These are phyloP conservation scores for Montipora cactus DNA, from an alignment of 64 coral and sea anemone genomes.

Conservation along the genomic window DNA sequence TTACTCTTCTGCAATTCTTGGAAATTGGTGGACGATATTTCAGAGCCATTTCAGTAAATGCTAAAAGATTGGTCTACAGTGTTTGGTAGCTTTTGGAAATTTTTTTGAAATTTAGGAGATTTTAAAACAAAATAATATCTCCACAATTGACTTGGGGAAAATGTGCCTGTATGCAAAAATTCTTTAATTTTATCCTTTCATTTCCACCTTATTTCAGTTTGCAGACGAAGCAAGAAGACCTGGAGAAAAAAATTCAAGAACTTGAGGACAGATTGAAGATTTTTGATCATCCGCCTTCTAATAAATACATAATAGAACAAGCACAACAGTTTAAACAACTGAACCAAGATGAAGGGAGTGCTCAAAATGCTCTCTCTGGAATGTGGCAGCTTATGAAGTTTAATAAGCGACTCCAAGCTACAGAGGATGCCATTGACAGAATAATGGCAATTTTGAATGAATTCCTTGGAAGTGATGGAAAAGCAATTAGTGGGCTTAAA, in stretches of 20 bases:
- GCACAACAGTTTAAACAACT: constrained; percentile 56
- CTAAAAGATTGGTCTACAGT: too few relatives aligned
- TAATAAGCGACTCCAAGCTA: constrained; percentile 79
- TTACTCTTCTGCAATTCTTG: too few relatives aligned
- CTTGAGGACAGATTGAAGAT: constrained; percentile 83
- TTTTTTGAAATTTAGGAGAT: too few relatives aligned
- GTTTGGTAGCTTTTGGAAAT: too few relatives aligned
- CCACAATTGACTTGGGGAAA: too few relatives aligned
- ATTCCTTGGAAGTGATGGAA: constrained; percentile 64
- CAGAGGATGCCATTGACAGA: constrained; percentile 88
- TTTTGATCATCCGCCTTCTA: constrained; percentile 80
- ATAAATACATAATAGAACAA: constrained; percentile 73
- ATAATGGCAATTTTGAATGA: constrained; percentile 89
- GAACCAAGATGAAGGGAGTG: neutral
- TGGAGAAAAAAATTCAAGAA: constrained; percentile 76
- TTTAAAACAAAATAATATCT: too few relatives aligned
- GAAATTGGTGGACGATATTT: too few relatives aligned
- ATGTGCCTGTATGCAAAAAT: too few relatives aligned
- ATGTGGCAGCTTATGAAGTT: constrained; percentile 96
- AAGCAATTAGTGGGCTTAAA: constrained; percentile 57
- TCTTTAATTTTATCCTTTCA: neutral
- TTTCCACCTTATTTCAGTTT: constrained; percentile 37
- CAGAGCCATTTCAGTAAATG: too few relatives aligned
- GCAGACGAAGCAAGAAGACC: constrained; percentile 46
- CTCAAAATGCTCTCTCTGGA: constrained; percentile 35